phyloP scores from a whole-genome alignment of 2,888 invertebrate genomes.

The Oxystoma pomonae region DNA sequence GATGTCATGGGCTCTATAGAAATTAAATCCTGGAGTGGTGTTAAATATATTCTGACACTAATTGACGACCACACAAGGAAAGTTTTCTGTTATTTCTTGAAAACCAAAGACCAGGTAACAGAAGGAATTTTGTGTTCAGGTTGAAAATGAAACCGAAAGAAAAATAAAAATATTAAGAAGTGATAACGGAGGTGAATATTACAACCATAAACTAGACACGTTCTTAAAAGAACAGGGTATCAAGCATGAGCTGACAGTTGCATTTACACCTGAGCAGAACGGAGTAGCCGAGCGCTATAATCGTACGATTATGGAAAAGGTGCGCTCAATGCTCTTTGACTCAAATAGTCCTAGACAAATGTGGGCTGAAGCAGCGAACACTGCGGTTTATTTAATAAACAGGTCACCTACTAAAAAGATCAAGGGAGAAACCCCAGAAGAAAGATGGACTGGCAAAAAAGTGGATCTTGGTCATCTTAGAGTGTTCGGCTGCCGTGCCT shows the following conservation, averaged over 20 bases:
- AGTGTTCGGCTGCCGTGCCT: constrained; percentile 19
- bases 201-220: constrained; percentile 6
- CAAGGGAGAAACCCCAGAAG: constrained; percentile 17
- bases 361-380: constrained; percentile 22
- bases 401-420: constrained; percentile 16
- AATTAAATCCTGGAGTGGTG: constrained; percentile 17
- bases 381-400: constrained; percentile 18
- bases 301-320: constrained; percentile 20
- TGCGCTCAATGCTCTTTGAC: constrained; percentile 12
- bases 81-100: constrained; percentile 21
- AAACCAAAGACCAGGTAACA: constrained; percentile 18
- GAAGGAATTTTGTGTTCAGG: constrained; percentile 16
- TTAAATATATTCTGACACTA: constrained; percentile 15
- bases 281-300: constrained; percentile 19
- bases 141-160: constrained; percentile 17
- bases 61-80: constrained; percentile 23
- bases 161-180: constrained; percentile 16
- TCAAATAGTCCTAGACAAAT: constrained; percentile 11
- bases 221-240: constrained; percentile 15
- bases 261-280: constrained; percentile 21
- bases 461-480: constrained; percentile 11
- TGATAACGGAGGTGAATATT: constrained; percentile 20
- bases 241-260: constrained; percentile 10
- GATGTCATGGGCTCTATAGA: constrained; percentile 22
- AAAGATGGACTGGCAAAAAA: constrained; percentile 18